Conservation (phyloP, 1,140 invertebrate genomes). For the Sinonovacula constricta region DNA sequence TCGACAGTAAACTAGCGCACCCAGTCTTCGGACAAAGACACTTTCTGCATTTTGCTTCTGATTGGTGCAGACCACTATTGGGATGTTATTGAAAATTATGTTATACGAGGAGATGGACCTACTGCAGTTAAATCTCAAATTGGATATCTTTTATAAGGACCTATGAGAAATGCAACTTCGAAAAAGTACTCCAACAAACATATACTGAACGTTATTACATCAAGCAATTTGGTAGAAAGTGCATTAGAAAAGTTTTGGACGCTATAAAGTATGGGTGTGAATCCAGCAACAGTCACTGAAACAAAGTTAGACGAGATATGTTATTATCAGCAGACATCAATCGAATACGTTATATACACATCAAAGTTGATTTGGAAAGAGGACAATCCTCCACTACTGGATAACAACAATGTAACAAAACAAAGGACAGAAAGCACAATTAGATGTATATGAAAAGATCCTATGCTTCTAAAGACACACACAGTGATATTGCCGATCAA, state of each 20-base stretch:
- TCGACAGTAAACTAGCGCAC: constrained; percentile 31
- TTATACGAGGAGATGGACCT: constrained; percentile 37
- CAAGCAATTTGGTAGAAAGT: not conserved
- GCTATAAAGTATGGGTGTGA: not conserved
- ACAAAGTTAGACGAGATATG: no score
- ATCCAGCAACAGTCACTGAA: not conserved
- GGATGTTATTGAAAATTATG: constrained; percentile 25
- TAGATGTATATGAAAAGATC: no score
- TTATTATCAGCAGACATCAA: constrained; percentile 1
- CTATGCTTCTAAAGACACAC: no score
- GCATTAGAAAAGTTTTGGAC: not conserved
- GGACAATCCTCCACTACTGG: no score
- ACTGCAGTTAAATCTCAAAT: constrained; percentile 38
- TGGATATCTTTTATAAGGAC: constrained; percentile 10
- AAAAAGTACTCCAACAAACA: not conserved
- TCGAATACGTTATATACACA: not conserved
- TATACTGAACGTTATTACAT: not conserved
- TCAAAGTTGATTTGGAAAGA: not conserved
- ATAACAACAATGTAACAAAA: no score
- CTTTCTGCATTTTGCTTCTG: constrained; percentile 23
- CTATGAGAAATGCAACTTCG: not conserved
- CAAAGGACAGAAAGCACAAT: no score
- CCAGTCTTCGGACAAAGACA: not conserved
- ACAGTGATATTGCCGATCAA: no score
- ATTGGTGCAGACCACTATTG: constrained; percentile 44